These are phyloP conservation scores for Drosophila nannoptera DNA, from an alignment of 1,140 invertebrate species.

Conservation along the genomic window DNA sequence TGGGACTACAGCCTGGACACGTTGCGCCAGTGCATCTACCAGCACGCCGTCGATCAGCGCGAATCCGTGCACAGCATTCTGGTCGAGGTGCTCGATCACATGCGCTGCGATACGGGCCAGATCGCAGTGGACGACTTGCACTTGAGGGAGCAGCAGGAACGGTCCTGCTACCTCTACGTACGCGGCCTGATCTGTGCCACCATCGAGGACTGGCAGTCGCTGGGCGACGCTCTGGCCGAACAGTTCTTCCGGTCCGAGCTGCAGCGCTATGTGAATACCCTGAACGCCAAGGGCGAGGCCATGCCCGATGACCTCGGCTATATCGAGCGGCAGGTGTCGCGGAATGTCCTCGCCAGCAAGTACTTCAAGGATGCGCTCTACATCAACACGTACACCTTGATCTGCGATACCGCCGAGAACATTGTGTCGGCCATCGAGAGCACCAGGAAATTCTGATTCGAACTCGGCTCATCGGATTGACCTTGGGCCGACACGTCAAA, in stretches of 20 bases:
- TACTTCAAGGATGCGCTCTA: conserved; percentile 60
- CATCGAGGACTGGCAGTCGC: conserved; percentile 61
- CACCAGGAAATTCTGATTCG: conserved; percentile 12
- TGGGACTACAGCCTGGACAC: conserved; percentile 55
- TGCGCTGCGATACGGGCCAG: conserved; percentile 31
- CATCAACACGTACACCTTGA: conserved; percentile 63
- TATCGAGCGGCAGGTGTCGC: conserved; percentile 3
- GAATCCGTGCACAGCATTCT: conserved; percentile 39
- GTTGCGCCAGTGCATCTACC: conserved; percentile 41
- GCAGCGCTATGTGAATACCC: conserved; percentile 2
- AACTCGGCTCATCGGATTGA: not conserved
- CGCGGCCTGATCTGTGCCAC: conserved; percentile 47
- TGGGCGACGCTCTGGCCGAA: conserved; percentile 31
- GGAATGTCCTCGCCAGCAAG: conserved; percentile 36
- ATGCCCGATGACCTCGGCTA: not conserved
- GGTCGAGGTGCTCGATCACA: conserved; percentile 19
- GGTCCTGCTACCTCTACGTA: conserved; percentile 56
- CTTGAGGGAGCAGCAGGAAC: conserved; percentile 33
- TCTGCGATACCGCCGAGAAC: conserved; percentile 63
- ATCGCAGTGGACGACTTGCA: conserved; percentile 3
- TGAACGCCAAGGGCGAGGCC: not conserved
- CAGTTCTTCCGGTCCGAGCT: conserved; percentile 51
- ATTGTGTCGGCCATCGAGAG: conserved; percentile 71
- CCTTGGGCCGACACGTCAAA: not conserved
- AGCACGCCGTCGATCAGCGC: conserved; percentile 26